A percentile compares a stretch with the other conserved stretches of the same genome.
These are phyloP conservation scores for Aphodius granarius DNA, from an alignment of 2,888 invertebrate genomes.

Conservation along the genomic window DNA sequence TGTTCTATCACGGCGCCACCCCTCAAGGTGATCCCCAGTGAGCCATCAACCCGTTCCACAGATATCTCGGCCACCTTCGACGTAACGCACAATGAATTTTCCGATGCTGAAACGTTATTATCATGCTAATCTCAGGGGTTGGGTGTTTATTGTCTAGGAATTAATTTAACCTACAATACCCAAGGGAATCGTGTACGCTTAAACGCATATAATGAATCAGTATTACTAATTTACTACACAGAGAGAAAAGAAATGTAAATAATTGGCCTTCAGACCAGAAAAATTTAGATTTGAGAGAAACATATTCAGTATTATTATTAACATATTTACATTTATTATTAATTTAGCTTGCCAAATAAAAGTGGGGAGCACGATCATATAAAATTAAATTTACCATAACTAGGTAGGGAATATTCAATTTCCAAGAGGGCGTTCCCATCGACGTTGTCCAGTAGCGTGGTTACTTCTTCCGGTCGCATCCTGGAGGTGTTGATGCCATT, in stretches of 20 bases:
- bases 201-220: neutral
- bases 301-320: too few species aligned
- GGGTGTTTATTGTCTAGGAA: neutral
- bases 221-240: neutral
- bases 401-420: constrained; percentile 81
- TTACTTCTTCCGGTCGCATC: constrained; percentile 77
- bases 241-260: too few species aligned
- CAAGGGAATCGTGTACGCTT: neutral
- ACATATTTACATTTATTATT: too few species aligned
- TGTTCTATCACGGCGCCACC: constrained; percentile 72
- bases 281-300: too few species aligned
- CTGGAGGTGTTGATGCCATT: constrained; percentile 78
- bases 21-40: constrained; percentile 85
- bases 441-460: constrained; percentile 72
- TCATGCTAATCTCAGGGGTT: neutral
- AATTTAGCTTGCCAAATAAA: too few species aligned
- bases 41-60: constrained; percentile 78
- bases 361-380: too few species aligned
- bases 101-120: constrained; percentile 57
- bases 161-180: neutral
- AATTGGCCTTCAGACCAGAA: too few species aligned
- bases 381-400: constrained; percentile 61
- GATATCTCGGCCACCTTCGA: constrained; percentile 79
- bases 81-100: constrained; percentile 73
- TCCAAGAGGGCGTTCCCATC: constrained; percentile 77